A percentile compares a stretch with the other conserved stretches of the same genome.
Conservation (phyloP, 2,797 vertebrate species). For the Crenuchus spilurus region DNA sequence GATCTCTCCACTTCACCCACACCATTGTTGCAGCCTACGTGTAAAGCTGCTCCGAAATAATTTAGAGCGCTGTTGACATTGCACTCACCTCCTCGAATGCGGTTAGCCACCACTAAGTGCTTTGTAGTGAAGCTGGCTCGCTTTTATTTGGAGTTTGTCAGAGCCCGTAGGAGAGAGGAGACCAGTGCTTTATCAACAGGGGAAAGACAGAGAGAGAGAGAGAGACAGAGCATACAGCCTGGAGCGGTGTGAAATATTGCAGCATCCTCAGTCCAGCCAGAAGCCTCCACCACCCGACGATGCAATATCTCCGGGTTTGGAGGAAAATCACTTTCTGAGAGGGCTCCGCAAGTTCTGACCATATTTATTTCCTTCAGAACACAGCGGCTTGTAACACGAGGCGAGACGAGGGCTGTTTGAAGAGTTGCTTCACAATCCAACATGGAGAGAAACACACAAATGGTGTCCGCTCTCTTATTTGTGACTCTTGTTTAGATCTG, state of each 20-base stretch:
- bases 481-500: conserved; percentile 35
- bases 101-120: conserved; percentile 50
- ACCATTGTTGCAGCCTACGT: conserved; percentile 33
- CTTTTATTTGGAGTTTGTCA: conserved; percentile 58
- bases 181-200: conserved; percentile 44
- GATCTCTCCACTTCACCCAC: conserved; percentile 39
- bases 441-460: neutral
- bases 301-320: conserved; percentile 47
- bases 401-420: neutral
- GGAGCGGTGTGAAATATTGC: conserved; percentile 58
- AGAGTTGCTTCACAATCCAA: neutral
- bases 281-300: conserved; percentile 27
- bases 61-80: conserved; percentile 55
- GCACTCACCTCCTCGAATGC: conserved; percentile 43
- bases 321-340: conserved; percentile 41
- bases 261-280: conserved; percentile 41
- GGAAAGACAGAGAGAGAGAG: conserved; percentile 1
- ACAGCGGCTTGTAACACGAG: neutral
- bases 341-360: conserved; percentile 30
- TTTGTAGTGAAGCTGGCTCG: conserved; percentile 48
- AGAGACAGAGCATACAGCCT: conserved; percentile 38
- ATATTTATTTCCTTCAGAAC: conserved; percentile 41
- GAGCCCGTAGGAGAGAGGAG: conserved; percentile 39
- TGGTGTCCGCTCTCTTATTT: conserved; percentile 19
- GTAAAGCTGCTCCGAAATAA: conserved; percentile 51